Evolutionary conservation across 2,888 invertebrate species (phyloP), one percentile per base, ranked within the genome.

Genomic region (Ptychoptera albimana): DNA sequence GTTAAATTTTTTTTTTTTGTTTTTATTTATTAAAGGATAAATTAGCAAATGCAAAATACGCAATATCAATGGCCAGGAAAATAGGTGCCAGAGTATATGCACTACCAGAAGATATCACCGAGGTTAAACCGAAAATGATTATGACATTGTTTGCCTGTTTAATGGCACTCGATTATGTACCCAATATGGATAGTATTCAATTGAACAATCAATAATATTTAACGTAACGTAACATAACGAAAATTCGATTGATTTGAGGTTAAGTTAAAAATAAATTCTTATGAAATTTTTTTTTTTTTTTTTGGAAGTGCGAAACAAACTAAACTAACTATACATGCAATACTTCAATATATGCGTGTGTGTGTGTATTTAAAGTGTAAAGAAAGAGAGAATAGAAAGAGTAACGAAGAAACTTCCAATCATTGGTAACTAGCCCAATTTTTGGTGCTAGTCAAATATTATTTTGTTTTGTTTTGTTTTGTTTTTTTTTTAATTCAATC

Each of bases 61-160:
- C 97, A 46, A 88, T 98, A 55, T 93, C 96, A 1, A 88, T 93
- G 84, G 96, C 96, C 8, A 77, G 98, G 40, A 96, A 96, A 59
- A 88, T 89, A 58, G 98, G 98, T 50, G 97, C 96, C 42, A 78
- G 93, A 48, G 93, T 98, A 13, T 98, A 98, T 68, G 98, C 98
- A 8, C 72, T 98, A 48, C 97, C 97, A 12, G 97, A 98, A 66
- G 97, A 98, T 70, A 96, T 98, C 59, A 87, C 93, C 34, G 96
- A 98, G 71, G 82, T 93, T 15, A 97, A 97, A 65, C 88, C 84
- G 46, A 98, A 96, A 70, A 92, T 98, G 94, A 88, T 99, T 47
- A 93, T 99, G 96, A 99, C 98, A 4, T 88, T 98, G 53, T 99
- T 98, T 70, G 97, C 98, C 29, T 97, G 97, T 63, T 76, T 99